A percentile compares a stretch with the other conserved stretches of the same genome.
phyloP scores from a whole-genome alignment of 2,888 invertebrate species.

The Calliscelio sp. region DNA sequence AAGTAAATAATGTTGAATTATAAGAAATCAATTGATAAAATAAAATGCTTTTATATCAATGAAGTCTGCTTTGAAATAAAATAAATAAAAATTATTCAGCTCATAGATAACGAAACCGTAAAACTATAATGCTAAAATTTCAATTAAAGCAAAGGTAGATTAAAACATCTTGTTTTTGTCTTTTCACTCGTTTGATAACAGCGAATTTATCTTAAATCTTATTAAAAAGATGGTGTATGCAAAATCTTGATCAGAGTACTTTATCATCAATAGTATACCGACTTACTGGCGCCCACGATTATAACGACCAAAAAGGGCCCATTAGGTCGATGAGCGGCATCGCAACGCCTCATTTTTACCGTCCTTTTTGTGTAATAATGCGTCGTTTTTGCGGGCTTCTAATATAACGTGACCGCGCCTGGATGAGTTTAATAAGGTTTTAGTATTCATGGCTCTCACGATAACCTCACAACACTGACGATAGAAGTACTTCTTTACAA shows the following conservation, averaged over 20 bases:
- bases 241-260: constrained; percentile 14
- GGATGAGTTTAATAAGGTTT: constrained; percentile 68
- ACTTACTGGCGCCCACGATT: constrained; percentile 3
- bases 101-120: neutral
- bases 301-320: constrained; percentile 46
- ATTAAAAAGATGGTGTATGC: constrained; percentile 1
- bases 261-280: constrained; percentile 29
- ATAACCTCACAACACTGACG: constrained; percentile 54
- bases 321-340: constrained; percentile 50
- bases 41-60: no score
- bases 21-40: no score
- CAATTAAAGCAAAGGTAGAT: neutral
- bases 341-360: constrained; percentile 48
- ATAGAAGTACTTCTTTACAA: constrained; percentile 51
- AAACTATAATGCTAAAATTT: neutral
- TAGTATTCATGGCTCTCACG: constrained; percentile 65
- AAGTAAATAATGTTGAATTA: no score
- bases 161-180: neutral
- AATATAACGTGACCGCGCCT: constrained; percentile 59
- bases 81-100: neutral
- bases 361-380: constrained; percentile 45
- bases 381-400: constrained; percentile 53
- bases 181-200: neutral
- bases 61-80: no score
- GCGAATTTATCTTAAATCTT: constrained; percentile 21